These are phyloP conservation scores for Fratercula arctica DNA, from an alignment of 2,797 vertebrate species.

Conservation along the genomic window DNA sequence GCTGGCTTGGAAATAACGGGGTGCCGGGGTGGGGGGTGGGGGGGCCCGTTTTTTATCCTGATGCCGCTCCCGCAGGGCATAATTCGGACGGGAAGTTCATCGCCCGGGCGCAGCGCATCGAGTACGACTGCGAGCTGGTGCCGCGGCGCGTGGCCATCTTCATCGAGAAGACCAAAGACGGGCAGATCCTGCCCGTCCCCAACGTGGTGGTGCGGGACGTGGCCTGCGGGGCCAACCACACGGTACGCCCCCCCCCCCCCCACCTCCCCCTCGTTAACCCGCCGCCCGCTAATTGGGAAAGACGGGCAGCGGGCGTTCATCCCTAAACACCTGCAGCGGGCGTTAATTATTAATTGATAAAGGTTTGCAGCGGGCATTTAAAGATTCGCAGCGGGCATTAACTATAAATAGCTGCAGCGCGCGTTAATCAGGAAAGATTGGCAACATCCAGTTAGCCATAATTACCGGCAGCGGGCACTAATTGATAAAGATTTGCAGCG, in stretches of 20 bases:
- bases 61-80: constrained; percentile 79
- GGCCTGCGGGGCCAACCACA: constrained; percentile 91
- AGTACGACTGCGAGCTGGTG: constrained; percentile 95
- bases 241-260: constrained; percentile 10
- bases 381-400: no score
- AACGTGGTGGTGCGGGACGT: constrained; percentile 95
- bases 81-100: constrained; percentile 98
- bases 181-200: constrained; percentile 91
- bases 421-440: not conserved
- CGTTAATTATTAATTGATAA: no score
- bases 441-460: not conserved
- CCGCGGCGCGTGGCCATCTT: constrained; percentile 93
- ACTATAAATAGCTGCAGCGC: not conserved
- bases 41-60: not conserved
- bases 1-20: not conserved
- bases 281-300: not conserved
- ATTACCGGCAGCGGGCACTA: no score
- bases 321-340: no score
- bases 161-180: constrained; percentile 97
- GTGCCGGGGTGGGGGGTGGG: not conserved
- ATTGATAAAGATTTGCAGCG: not conserved
- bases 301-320: no score
- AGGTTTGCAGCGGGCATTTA: no score
- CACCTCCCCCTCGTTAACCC: not conserved
- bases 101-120: constrained; percentile 92